Conservation (phyloP, 2,113 vertebrate genomes). For the Pseudolaguvia tuberculata region DNA sequence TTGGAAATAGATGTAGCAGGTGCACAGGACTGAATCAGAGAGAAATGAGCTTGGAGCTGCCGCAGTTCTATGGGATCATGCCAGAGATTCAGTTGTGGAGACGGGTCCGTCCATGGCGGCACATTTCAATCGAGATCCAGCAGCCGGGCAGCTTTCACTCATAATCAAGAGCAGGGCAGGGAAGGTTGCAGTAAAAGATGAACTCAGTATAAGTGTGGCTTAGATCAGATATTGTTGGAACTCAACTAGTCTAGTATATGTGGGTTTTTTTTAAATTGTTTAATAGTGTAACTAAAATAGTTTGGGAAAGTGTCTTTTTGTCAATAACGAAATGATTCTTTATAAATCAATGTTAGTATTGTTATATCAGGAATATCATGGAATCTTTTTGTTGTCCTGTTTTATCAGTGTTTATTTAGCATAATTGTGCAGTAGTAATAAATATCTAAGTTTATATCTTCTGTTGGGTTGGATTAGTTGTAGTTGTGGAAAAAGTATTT, state of each 20-base stretch:
- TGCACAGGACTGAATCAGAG: slow-evolving; percentile 39
- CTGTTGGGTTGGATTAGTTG: too few species aligned
- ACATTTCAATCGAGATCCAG: slow-evolving; percentile 12
- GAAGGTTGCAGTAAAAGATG: slow-evolving; percentile 68
- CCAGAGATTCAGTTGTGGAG: slow-evolving; percentile 53
- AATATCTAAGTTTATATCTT: background rate
- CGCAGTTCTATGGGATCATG: slow-evolving; percentile 51
- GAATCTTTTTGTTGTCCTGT: background rate
- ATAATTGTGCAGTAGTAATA: background rate
- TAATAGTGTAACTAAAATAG: too few species aligned
- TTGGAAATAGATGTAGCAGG: slow-evolving; percentile 38
- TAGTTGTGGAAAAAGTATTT: background rate
- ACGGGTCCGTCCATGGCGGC: slow-evolving; percentile 47
- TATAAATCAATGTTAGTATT: background rate
- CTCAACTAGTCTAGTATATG: background rate
- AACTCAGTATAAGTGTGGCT: slow-evolving; percentile 68
- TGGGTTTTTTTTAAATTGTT: slow-evolving; percentile 3
- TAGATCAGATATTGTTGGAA: background rate
- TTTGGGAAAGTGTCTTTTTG: background rate
- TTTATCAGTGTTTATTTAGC: background rate
- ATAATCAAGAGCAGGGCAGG: slow-evolving; percentile 52
- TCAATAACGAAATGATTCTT: too few species aligned
- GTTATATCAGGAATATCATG: background rate
- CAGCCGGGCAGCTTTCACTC: slow-evolving; percentile 52
- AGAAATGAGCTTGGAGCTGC: slow-evolving; percentile 46